Evolutionary conservation across 2,113 vertebrate genomes (phyloP).

Genomic region (Dryoscopus gambensis): DNA sequence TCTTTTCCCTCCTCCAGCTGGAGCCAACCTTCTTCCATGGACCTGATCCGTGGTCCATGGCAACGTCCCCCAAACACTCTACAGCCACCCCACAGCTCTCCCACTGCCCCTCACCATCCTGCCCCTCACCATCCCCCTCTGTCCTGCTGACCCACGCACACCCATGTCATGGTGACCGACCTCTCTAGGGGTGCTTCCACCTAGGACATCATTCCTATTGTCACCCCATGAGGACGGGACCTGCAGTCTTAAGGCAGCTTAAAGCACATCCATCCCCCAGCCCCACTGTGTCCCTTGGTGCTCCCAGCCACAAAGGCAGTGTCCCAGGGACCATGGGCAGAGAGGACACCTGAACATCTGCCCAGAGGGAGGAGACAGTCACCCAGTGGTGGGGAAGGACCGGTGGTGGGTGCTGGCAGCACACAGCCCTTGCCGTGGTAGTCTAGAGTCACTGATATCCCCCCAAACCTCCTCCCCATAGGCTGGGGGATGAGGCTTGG

Average conservation of each 20-base stretch:
- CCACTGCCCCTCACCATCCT: background rate
- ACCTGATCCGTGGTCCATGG: background rate
- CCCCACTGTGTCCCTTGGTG: background rate
- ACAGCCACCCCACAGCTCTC: background rate
- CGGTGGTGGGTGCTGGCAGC: background rate
- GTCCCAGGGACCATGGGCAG: background rate
- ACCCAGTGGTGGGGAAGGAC: background rate
- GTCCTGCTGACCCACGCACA: background rate
- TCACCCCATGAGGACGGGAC: background rate
- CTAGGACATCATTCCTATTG: background rate
- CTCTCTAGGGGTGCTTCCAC: background rate
- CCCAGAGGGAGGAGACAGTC: background rate
- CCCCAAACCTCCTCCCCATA: background rate
- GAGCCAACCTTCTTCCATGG: background rate
- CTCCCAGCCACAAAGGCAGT: background rate
- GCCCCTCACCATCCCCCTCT: background rate
- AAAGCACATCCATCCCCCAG: background rate
- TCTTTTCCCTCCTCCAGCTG: background rate
- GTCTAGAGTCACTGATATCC: background rate
- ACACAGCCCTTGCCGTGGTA: background rate
- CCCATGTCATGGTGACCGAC: background rate
- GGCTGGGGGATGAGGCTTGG: background rate
- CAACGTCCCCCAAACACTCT: accelerated
- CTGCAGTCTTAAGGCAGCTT: constrained; percentile 15
- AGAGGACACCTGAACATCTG: background rate